phyloP scores from a whole-genome alignment of 2,797 vertebrate species.

The Phrynocephalus guinanensis region DNA sequence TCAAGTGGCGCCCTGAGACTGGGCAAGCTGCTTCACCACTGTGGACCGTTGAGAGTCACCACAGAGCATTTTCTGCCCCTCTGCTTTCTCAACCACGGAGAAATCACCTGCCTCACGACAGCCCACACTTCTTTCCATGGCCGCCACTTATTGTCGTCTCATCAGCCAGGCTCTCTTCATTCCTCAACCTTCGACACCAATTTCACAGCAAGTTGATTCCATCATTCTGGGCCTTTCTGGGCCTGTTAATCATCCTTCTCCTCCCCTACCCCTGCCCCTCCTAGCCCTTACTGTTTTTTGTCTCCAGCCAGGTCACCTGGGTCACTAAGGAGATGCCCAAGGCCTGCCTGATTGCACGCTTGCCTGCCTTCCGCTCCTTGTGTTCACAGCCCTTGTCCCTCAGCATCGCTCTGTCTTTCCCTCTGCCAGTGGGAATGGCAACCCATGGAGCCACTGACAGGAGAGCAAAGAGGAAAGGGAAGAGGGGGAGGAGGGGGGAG shows the following conservation, averaged over 20 bases:
- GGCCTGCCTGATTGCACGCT: background rate
- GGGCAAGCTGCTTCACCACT: no score
- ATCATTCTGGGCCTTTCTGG: constrained; percentile 31
- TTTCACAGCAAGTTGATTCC: constrained; percentile 49
- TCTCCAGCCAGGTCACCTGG: background rate
- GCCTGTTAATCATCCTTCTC: constrained; percentile 41
- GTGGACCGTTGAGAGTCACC: no score
- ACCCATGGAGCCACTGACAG: constrained; percentile 12
- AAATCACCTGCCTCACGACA: constrained; percentile 3
- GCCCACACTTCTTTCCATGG: constrained; percentile 28
- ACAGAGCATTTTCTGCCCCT: background rate
- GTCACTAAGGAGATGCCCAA: background rate
- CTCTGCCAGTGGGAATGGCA: background rate
- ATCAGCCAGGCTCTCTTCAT: constrained; percentile 12
- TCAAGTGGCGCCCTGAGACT: no score
- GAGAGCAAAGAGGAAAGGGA: background rate
- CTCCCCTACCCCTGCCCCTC: background rate
- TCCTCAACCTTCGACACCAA: constrained; percentile 42
- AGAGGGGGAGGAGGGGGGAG: no score
- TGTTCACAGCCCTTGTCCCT: background rate
- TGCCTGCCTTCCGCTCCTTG: background rate
- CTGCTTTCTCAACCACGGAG: background rate
- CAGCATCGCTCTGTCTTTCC: background rate
- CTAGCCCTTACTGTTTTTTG: background rate
- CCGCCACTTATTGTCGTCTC: constrained; percentile 24